phyloP scores from a whole-genome alignment of 2,888 invertebrate species.

The Anorthoa munda region DNA sequence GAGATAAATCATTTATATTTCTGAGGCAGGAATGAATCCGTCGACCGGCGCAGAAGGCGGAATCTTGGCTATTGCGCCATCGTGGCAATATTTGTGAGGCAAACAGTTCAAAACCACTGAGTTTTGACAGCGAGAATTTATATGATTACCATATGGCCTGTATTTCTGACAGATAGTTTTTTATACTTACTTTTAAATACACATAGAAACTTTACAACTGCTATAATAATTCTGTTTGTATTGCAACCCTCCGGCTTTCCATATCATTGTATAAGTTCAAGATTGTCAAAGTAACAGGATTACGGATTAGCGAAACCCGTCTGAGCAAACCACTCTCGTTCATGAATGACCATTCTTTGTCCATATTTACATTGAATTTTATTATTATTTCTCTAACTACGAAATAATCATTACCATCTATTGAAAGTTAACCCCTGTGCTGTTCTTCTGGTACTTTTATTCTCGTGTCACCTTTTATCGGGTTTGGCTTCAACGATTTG shows the following conservation, averaged over 20 bases:
- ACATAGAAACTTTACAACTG: too few relatives aligned
- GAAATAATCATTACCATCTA: too few relatives aligned
- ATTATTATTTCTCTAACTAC: conserved; percentile 4
- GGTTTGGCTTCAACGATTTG: not conserved
- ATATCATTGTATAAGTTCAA: not conserved
- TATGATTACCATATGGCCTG: not conserved
- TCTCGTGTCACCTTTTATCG: not conserved
- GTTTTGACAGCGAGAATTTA: not conserved
- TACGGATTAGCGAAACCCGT: not conserved
- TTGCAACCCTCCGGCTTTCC: not conserved
- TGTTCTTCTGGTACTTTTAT: not conserved
- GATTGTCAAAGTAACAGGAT: not conserved
- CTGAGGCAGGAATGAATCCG: conserved; percentile 22
- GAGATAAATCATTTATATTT: too few relatives aligned
- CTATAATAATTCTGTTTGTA: not conserved
- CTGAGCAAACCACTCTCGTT: not conserved
- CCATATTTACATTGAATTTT: not conserved
- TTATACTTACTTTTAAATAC: not conserved
- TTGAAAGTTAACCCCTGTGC: not conserved
- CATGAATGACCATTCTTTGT: not conserved
- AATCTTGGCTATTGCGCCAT: conserved; percentile 7
- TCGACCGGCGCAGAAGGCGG: conserved; percentile 37
- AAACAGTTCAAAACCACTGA: conserved; percentile 10
- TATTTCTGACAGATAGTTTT: not conserved
- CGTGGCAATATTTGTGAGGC: conserved; percentile 21